These are phyloP conservation scores for Leucania comma DNA, from an alignment of 2,888 invertebrate genomes.

Conservation along the genomic window DNA sequence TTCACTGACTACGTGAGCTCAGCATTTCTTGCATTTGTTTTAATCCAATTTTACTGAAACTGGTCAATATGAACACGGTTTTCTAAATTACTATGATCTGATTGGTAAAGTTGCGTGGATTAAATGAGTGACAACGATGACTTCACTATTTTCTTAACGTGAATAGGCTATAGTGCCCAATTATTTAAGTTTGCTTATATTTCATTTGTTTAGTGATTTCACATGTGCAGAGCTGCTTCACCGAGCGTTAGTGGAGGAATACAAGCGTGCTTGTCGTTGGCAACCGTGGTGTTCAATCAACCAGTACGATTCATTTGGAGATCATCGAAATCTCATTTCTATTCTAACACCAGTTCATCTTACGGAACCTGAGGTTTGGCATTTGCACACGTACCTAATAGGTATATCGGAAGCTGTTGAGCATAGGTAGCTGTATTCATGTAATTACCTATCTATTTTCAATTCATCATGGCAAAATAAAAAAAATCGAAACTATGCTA, in stretches of 20 bases:
- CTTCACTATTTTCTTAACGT: too few species aligned
- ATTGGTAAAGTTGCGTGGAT: too few species aligned
- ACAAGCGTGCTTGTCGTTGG: slow-evolving; percentile 78
- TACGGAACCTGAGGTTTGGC: slow-evolving; percentile 82
- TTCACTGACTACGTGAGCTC: too few species aligned
- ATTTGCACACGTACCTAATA: not conserved
- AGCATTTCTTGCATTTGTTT: too few species aligned
- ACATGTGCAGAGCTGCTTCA: slow-evolving; percentile 83
- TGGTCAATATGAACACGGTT: too few species aligned
- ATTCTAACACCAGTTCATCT: slow-evolving; percentile 81
- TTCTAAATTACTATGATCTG: too few species aligned
- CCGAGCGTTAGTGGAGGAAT: slow-evolving; percentile 77
- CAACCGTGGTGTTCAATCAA: slow-evolving; percentile 85
- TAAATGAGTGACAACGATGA: too few species aligned
- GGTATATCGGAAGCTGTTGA: not conserved
- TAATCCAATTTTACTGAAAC: too few species aligned
- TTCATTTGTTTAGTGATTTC: slow-evolving; percentile 81
- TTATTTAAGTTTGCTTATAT: too few species aligned
- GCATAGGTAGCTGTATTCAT: not conserved
- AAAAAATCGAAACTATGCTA: not conserved
- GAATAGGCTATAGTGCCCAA: too few species aligned
- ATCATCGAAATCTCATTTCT: slow-evolving; percentile 79
- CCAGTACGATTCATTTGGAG: slow-evolving; percentile 82
- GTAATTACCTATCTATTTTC: not conserved
- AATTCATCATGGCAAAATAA: not conserved